Evolutionary conservation across 2,797 vertebrate species (phyloP).

Genomic region (Columba guinea): DNA sequence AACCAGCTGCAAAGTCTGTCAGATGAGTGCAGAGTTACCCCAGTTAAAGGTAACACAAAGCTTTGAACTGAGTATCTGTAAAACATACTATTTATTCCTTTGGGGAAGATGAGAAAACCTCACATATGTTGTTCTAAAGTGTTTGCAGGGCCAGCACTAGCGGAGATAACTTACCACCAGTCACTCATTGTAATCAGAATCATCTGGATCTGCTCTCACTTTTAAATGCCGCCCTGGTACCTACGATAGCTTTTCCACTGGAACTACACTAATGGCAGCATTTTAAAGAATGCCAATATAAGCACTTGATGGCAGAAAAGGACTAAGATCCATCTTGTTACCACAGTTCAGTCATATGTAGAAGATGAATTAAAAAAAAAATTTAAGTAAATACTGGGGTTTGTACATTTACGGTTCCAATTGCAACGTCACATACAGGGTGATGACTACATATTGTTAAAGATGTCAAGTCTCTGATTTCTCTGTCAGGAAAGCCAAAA

Average conservation of each 20-base stretch:
- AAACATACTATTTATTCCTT: neutral
- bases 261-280: neutral
- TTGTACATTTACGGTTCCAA: neutral
- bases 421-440: neutral
- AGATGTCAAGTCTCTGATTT: neutral
- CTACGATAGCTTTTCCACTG: neutral
- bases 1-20: neutral
- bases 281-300: neutral
- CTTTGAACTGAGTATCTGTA: neutral
- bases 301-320: neutral
- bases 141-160: neutral
- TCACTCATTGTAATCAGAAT: neutral
- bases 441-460: neutral
- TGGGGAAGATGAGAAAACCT: neutral
- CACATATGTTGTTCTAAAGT: neutral
- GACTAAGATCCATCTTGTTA: neutral
- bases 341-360: neutral
- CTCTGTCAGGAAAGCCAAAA: neutral
- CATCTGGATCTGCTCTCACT: neutral
- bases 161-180: neutral
- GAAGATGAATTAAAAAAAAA: neutral
- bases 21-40: neutral
- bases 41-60: neutral
- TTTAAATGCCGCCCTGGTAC: neutral
- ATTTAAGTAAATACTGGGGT: neutral